Conservation (phyloP, 2,888 invertebrate species). For the Timandra comae region DNA sequence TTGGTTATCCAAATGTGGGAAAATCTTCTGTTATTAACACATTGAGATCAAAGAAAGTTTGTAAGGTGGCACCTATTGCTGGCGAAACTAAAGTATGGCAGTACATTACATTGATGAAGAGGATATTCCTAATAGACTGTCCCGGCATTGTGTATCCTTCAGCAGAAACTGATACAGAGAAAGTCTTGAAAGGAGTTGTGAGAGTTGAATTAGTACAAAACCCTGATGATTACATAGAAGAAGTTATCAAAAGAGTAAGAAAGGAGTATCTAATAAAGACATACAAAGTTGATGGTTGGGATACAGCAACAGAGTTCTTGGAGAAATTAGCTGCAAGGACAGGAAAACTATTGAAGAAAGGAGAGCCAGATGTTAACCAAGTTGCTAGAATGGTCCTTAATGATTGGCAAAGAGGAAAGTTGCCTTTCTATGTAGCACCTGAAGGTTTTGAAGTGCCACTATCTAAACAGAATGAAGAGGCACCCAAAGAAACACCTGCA, state of each 20-base stretch:
- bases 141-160: conserved; percentile 99
- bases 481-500: conserved; percentile 25
- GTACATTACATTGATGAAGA: conserved; percentile 97
- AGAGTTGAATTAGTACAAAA: conserved; percentile 95
- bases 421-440: conserved; percentile 95
- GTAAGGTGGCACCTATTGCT: conserved; percentile 98
- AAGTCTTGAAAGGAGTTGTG: conserved; percentile 98
- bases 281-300: conserved; percentile 91
- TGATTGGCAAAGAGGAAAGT: conserved; percentile 98
- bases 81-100: conserved; percentile 99
- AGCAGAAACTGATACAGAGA: conserved; percentile 95
- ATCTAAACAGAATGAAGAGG: conserved; percentile 50
- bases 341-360: conserved; percentile 95
- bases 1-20: conserved; percentile 99
- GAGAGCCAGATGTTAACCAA: conserved; percentile 94
- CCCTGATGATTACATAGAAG: conserved; percentile 95
- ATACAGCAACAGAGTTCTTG: conserved; percentile 89
- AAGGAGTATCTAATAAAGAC: conserved; percentile 93
- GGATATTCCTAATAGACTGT: conserved; percentile 98
- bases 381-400: conserved; percentile 97
- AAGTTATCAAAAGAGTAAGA: conserved; percentile 91
- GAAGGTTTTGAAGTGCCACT: conserved; percentile 86
- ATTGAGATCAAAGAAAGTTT: conserved; percentile 96
- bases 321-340: conserved; percentile 90
- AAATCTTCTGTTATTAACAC: conserved; percentile 99